Conservation (phyloP, 2,888 invertebrate genomes). For the Toxonevra muliebris region DNA sequence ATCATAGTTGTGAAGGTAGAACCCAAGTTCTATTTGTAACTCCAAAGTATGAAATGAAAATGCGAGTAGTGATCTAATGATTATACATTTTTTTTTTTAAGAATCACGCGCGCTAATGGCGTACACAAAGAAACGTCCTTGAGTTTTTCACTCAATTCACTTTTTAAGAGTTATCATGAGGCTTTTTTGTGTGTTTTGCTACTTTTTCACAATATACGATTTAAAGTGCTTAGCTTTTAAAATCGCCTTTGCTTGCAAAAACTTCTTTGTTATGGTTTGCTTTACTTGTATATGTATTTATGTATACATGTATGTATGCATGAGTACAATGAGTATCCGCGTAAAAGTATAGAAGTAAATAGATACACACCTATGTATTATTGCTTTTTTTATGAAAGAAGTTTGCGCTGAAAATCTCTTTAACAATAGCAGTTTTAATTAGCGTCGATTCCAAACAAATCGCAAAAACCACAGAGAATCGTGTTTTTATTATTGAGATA, state of each 20-base stretch:
- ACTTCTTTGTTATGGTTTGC: slow-evolving; percentile 3
- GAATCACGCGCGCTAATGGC: slow-evolving; percentile 41
- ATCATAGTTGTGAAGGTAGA: not conserved
- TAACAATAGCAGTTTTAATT: slow-evolving; percentile 55
- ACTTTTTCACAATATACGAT: not conserved
- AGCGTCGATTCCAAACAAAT: slow-evolving; percentile 52
- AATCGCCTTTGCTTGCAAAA: not conserved
- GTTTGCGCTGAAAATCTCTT: slow-evolving; percentile 22
- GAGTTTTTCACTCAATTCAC: slow-evolving; percentile 37
- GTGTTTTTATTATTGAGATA: no score
- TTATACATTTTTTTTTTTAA: not conserved
- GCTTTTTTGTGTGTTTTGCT: slow-evolving; percentile 1
- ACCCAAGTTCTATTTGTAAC: not conserved
- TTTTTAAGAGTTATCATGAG: not conserved
- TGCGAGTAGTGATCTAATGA: not conserved
- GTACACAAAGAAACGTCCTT: slow-evolving; percentile 48
- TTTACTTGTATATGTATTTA: not conserved
- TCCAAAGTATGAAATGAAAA: not conserved
- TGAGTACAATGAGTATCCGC: not conserved
- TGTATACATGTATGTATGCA: not conserved
- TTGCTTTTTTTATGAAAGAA: not conserved
- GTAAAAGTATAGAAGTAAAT: no score
- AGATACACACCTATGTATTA: no score
- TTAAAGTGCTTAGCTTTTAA: not conserved
- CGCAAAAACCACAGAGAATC: slow-evolving; percentile 33